Percentiles rank a stretch among this genome's conserved stretches.
Evolutionary conservation across 2,888 invertebrate genomes (phyloP).

Genomic region (Limnephilus marmoratus): DNA sequence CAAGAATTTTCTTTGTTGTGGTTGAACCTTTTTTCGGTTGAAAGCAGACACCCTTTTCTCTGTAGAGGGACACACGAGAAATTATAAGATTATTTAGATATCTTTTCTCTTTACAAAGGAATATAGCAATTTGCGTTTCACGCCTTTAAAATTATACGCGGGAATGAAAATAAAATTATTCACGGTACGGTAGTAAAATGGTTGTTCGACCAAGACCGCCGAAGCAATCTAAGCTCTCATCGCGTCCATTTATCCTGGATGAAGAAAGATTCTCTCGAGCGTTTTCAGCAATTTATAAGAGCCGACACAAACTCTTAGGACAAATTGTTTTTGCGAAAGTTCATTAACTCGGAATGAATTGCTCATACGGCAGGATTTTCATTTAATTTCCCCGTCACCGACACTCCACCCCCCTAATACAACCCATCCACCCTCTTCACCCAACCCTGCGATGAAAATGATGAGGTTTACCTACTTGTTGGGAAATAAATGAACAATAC

Average conservation of each 20-base stretch:
- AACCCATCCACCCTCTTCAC: neutral
- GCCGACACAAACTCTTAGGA: constrained; percentile 39
- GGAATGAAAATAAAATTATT: neutral
- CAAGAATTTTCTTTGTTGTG: neutral
- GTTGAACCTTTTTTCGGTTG: neutral
- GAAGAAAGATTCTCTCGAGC: constrained; percentile 10
- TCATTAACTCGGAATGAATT: constrained; percentile 64
- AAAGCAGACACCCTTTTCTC: neutral
- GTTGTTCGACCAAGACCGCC: neutral
- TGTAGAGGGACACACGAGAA: neutral
- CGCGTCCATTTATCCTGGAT: constrained; percentile 31
- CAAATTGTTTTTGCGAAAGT: constrained; percentile 62
- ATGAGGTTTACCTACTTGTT: constrained; percentile 21
- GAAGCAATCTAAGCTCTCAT: neutral
- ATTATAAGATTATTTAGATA: neutral
- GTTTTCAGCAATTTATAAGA: constrained; percentile 19
- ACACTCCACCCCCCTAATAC: neutral
- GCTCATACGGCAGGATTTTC: constrained; percentile 62
- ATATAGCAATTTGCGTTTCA: neutral
- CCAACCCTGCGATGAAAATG: constrained; percentile 24
- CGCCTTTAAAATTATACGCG: neutral
- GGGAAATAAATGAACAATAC: constrained; percentile 30
- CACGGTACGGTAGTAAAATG: neutral
- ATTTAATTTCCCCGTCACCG: constrained; percentile 54
- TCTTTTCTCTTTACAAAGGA: neutral